phyloP scores from a whole-genome alignment of 2,797 vertebrate species.

The Hylomyscus alleni region DNA sequence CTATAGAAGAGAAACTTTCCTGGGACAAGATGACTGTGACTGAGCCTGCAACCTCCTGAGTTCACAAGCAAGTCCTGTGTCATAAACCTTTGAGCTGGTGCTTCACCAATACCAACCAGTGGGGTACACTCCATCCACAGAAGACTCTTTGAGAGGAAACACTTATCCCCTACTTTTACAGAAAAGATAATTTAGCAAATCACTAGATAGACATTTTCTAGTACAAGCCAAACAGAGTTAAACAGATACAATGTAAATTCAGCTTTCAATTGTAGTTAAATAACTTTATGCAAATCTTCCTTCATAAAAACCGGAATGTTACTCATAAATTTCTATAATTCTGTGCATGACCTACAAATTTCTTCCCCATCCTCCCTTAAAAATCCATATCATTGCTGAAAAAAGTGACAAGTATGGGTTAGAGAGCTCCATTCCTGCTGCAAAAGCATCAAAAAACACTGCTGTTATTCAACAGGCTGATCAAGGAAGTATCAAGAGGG shows the following conservation, averaged over 20 bases:
- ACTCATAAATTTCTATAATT: conserved; percentile 55
- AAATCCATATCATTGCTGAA: background rate
- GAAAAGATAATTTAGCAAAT: background rate
- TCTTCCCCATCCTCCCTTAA: conserved; percentile 64
- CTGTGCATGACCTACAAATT: conserved; percentile 25
- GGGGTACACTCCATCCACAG: background rate
- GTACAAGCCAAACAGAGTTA: background rate
- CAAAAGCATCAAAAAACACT: conserved; percentile 77
- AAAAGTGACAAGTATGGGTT: background rate
- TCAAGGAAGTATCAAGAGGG: conserved; percentile 82
- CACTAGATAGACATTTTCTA: conserved; percentile 10
- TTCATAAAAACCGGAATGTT: conserved; percentile 55
- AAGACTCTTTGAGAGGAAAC: background rate
- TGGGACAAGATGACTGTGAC: background rate
- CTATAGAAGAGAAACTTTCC: background rate
- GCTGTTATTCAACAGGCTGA: conserved; percentile 83
- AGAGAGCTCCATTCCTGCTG: conserved; percentile 47
- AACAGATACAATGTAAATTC: background rate
- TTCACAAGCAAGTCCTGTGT: background rate
- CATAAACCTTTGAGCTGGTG: rapidly evolving
- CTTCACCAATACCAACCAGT: background rate
- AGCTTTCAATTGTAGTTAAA: conserved; percentile 50
- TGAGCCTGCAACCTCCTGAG: background rate
- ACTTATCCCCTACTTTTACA: background rate
- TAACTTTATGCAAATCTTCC: conserved; percentile 56